A percentile compares a stretch with the other conserved stretches of the same genome.
Conservation (phyloP, 2,797 vertebrate species). For the Cryptoblepharus egeriae region DNA sequence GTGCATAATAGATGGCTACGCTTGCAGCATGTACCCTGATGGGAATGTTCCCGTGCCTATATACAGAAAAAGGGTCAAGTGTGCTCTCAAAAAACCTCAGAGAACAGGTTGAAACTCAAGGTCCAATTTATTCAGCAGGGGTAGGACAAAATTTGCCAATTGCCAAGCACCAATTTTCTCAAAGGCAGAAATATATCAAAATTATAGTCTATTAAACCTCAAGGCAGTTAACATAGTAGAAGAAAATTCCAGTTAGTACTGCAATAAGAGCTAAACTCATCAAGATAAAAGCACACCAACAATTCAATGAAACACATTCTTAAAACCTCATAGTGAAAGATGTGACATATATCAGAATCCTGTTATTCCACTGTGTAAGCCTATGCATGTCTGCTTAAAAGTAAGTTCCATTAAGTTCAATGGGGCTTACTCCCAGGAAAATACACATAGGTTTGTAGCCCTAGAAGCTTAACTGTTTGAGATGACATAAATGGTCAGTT, state of each 20-base stretch:
- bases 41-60: conserved; percentile 16
- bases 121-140: conserved; percentile 54
- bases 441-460: too few species aligned
- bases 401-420: too few species aligned
- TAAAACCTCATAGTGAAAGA: conserved; percentile 24
- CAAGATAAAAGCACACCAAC: conserved; percentile 37
- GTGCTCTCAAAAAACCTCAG: conserved; percentile 10
- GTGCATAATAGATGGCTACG: conserved; percentile 31
- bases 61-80: conserved; percentile 19
- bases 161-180: conserved; percentile 34
- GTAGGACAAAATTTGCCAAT: conserved; percentile 37
- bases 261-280: conserved; percentile 1
- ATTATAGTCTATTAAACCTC: conserved; percentile 24
- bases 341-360: conserved; percentile 1
- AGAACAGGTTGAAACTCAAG: conserved; percentile 58
- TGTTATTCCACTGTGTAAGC: too few species aligned
- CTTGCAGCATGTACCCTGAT: conserved; percentile 3
- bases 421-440: too few species aligned
- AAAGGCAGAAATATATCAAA: conserved; percentile 43
- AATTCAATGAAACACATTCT: conserved; percentile 33
- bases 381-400: too few species aligned
- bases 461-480: conserved; percentile 31
- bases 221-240: conserved; percentile 27
- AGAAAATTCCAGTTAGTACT: conserved; percentile 46
- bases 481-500: conserved; percentile 27